Evolutionary conservation across 2,797 vertebrate genomes (phyloP), one percentile per base, ranked within the genome.

Genomic region (Chloroceryle inda): DNA sequence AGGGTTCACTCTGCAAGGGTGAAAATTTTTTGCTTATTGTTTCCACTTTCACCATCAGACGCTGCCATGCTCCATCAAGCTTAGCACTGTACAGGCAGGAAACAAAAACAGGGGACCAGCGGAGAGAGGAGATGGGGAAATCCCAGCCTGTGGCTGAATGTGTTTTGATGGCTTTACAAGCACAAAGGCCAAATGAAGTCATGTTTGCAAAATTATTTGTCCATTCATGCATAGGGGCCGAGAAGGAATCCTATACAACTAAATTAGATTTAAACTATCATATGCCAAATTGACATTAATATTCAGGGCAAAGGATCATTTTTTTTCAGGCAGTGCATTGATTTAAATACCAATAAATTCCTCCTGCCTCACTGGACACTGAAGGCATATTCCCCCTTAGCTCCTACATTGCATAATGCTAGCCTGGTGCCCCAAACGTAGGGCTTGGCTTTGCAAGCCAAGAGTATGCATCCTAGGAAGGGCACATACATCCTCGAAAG

Each of bases 221-320:
- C 95, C 66, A 49, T 67, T 95, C 94, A 88, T 90, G 93, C 96
- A 85, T 56, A 88, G 45, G 91, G 91, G 71, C 77, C 81, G 79
- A 96, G 82, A 67, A 92, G 55, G 73, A 93, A 94, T 87, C 44
- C 77, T 79, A 92, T 78, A 79, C 88, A 94, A 83, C 84, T 91
- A 90, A 95, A 95, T 93, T 92, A 87, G 87, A 91, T 94, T 95
- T 86, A 89, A 96, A 96, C 92, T 87, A 95, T 82, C 74, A 66
- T 71, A 89, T 38, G 84, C 64, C 88, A 91, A 95, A 97, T 81
- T 87, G 56, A 92, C 91, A 96, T 94, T 95, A 95, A 92, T 94
- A 96, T 95, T 94, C 88, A 87, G 83, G 83, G 56, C 27, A 86
- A 95, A 91, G 67, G 68, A 92, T 89, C 11, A 13, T 88, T 69